A percentile compares a stretch with the other conserved stretches of the same genome.
These are phyloP conservation scores for Nyctereutes procyonoides DNA, from an alignment of 2,113 vertebrate species.

Conservation along the genomic window DNA sequence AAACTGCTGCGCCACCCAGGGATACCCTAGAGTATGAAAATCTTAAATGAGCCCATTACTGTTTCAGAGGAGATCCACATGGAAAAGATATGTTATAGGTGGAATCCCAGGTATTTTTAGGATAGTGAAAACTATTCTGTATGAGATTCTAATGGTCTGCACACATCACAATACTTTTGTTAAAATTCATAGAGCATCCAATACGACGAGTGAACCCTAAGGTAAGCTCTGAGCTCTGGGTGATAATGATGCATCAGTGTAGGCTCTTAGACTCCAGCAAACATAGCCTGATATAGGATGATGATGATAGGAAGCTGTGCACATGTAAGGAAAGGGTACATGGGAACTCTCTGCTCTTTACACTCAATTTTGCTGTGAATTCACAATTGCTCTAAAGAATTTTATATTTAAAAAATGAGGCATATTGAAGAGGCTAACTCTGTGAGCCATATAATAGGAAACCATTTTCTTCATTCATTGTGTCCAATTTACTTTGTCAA, in stretches of 20 bases:
- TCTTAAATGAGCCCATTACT: neutral
- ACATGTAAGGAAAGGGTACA: neutral
- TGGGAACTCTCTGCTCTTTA: neutral
- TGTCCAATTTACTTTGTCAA: neutral
- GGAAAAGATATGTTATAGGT: neutral
- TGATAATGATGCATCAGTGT: neutral
- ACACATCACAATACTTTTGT: neutral
- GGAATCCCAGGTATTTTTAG: neutral
- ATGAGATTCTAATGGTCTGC: neutral
- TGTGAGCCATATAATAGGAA: neutral
- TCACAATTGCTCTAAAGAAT: neutral
- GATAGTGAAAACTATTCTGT: neutral
- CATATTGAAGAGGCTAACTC: neutral
- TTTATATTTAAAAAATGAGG: neutral
- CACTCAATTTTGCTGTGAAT: neutral
- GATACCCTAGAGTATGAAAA: neutral
- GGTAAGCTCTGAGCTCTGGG: neutral
- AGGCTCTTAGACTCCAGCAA: neutral
- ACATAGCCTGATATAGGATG: neutral
- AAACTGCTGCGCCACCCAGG: too few species aligned
- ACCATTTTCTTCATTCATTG: neutral
- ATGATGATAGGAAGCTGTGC: neutral
- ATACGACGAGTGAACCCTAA: neutral
- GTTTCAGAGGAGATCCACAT: neutral
- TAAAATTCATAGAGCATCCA: neutral